phyloP scores from a whole-genome alignment of 1,140 invertebrate genomes.

The Ectropis grisescens region DNA sequence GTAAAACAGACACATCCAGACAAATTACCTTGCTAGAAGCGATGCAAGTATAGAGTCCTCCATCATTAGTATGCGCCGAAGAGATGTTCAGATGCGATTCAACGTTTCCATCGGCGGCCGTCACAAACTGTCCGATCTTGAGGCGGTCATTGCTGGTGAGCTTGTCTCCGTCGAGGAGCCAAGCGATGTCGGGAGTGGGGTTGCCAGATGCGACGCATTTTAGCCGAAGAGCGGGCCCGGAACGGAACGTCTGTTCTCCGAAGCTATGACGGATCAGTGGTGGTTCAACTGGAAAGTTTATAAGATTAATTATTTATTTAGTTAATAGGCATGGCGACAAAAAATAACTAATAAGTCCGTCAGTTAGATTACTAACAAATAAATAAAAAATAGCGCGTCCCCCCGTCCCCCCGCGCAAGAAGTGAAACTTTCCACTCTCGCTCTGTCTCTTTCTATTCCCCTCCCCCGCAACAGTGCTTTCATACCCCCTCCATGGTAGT shows the following conservation, averaged over 20 bases:
- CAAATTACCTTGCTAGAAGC: constrained; percentile 87
- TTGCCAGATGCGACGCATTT: constrained; percentile 84
- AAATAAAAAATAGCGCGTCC: no score
- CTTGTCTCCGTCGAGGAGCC: constrained; percentile 92
- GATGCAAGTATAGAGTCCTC: constrained; percentile 92
- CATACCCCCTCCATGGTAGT: no score
- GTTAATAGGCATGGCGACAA: no score
- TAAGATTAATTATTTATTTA: no score
- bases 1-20: no score
- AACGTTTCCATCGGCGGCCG: constrained; percentile 89
- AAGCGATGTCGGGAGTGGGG: constrained; percentile 94
- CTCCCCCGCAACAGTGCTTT: no score
- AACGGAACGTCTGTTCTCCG: constrained; percentile 87
- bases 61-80: constrained; percentile 92
- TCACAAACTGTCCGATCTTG: constrained; percentile 90
- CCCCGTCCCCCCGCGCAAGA: no score
- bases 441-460: no score
- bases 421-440: no score
- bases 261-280: constrained; percentile 90
- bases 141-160: constrained; percentile 82
- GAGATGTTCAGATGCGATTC: constrained; percentile 95
- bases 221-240: constrained; percentile 86
- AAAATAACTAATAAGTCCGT: no score
- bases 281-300: constrained; percentile 81
- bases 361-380: no score